Percentiles rank a stretch among this genome's conserved stretches.
Evolutionary conservation across 2,888 invertebrate genomes (phyloP).

Genomic region (Escarpia spicata): DNA sequence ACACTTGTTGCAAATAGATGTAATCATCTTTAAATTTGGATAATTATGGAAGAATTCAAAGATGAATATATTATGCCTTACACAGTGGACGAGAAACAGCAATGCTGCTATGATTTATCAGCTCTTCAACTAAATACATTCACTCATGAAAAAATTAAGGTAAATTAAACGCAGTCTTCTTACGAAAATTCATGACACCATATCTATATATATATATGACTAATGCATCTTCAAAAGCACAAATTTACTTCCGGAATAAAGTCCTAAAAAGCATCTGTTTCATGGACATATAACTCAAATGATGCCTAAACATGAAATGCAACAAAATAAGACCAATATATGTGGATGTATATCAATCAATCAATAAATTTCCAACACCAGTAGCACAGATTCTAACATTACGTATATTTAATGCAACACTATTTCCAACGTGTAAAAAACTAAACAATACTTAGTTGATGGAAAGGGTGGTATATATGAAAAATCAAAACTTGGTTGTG

Average conservation of each 20-base stretch:
- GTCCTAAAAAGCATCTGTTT: too few relatives aligned
- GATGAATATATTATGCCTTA: too few relatives aligned
- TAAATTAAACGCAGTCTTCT: neutral
- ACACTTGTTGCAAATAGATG: neutral
- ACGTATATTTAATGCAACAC: too few relatives aligned
- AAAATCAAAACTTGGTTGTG: neutral
- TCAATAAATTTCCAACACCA: too few relatives aligned
- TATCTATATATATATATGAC: neutral
- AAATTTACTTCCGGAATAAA: too few relatives aligned
- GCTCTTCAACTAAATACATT: neutral
- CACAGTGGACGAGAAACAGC: neutral
- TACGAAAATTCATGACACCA: neutral
- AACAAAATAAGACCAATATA: neutral
- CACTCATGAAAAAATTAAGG: neutral
- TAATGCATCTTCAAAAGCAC: neutral
- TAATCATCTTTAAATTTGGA: too few relatives aligned
- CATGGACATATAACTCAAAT: neutral
- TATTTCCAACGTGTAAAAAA: too few relatives aligned
- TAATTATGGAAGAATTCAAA: too few relatives aligned
- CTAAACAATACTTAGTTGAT: too few relatives aligned
- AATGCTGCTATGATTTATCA: neutral
- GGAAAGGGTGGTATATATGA: neutral
- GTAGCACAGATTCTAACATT: too few relatives aligned
- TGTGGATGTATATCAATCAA: too few relatives aligned
- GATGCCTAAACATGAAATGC: neutral